These are phyloP conservation scores for Calyptommatus sinebrachiatus DNA, from an alignment of 2,113 vertebrate genomes.

Conservation along the genomic window DNA sequence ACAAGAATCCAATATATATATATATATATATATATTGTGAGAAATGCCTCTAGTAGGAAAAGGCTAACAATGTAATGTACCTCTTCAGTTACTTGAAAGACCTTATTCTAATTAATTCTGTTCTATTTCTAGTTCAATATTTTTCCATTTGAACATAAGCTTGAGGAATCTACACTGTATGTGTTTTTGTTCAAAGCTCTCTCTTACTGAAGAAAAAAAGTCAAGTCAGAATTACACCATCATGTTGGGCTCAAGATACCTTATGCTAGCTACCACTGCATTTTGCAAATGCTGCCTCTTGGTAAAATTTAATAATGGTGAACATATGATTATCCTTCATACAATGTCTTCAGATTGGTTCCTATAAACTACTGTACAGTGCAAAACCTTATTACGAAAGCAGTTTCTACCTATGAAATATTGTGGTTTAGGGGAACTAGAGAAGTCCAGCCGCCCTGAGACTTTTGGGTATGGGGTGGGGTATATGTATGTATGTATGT, in stretches of 20 bases:
- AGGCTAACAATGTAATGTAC: background rate
- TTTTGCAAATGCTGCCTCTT: background rate
- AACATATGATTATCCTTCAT: too few species aligned
- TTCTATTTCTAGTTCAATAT: background rate
- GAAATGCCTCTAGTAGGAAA: slow-evolving; percentile 10
- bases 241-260: background rate
- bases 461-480: too few species aligned
- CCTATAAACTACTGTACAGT: too few species aligned
- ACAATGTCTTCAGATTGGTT: too few species aligned
- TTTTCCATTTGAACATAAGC: background rate
- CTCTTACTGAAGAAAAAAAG: background rate
- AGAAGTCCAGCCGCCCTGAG: too few species aligned
- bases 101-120: background rate
- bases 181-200: too few species aligned
- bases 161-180: too few species aligned
- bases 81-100: background rate
- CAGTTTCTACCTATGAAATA: too few species aligned
- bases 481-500: too few species aligned
- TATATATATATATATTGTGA: slow-evolving; percentile 15
- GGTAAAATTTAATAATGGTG: too few species aligned
- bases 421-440: too few species aligned
- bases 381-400: too few species aligned
- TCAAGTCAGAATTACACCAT: background rate
- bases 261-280: background rate
- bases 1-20: slow-evolving; percentile 4